Base-by-base conservation (phyloP, 2,113 vertebrate genomes). In the Ictalurus punctatus region DNA sequence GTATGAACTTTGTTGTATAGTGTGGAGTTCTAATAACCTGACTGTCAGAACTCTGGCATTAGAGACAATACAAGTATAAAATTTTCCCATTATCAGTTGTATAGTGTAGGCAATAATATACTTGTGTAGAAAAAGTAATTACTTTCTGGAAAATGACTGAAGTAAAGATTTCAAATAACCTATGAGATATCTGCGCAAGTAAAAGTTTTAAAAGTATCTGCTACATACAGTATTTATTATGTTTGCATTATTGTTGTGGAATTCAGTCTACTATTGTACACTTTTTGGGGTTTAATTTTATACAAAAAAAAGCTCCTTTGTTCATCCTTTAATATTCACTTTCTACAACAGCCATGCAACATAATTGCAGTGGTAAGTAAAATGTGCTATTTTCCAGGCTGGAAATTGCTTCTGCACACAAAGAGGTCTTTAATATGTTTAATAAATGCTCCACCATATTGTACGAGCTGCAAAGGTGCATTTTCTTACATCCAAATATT, bases 381-480 rank as follows among this genome's bases (percentile, higher is more conserved):
- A 83, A 83, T 63, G 54, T 61, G 56, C 61, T 83, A 40, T 61
- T 83, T 83, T 61, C 10, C 81, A 40, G 9, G 37, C 30, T 37
- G 54, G 14, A 61, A 61, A 61, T 83, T 83, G 56, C 81, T 83
- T 40, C 56, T 25, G 81, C 56, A 12, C 58, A 83, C 54, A 61
- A 83, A 61, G 30, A 58, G 30, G 19, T 59, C 19, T 61, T 83
- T 83, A 83, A 61, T 83, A 83, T 40, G 9, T 83, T 83, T 83
- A 61, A 83, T 83, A 83, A 1, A 37, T 61, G 37, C 63, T 14
- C 10, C 19, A 40, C 10, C 19, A 37, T 83, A 83, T 63, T 40
- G 54, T 34, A 69, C 16, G 52, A 80, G 63, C 78, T 56, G 30
- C 80, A 83, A 83, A 83, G 2, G 80, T 59, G 80, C 19, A 30